Conservation (phyloP, 1,140 invertebrate species). For the Aradophagus sp. region DNA sequence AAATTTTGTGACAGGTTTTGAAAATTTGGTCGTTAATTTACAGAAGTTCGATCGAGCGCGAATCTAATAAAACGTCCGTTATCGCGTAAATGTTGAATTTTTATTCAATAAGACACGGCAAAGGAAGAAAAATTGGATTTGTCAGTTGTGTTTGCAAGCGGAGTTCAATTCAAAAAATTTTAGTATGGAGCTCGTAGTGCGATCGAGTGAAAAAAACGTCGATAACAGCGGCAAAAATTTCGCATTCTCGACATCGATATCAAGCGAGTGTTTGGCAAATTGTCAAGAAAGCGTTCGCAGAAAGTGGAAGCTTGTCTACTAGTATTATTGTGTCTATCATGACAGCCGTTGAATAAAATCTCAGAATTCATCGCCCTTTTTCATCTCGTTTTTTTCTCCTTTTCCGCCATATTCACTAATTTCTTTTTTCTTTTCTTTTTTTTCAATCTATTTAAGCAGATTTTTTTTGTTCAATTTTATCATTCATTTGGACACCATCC, state of each 20-base stretch:
- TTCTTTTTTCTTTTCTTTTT: constrained; percentile 24
- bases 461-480: background rate
- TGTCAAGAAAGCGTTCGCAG: constrained; percentile 43
- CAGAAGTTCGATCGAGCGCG: too few species aligned
- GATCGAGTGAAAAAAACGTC: constrained; percentile 47
- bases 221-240: constrained; percentile 51
- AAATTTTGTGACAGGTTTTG: too few species aligned
- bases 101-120: background rate
- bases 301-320: constrained; percentile 45
- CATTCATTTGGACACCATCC: constrained; percentile 19
- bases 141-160: constrained; percentile 21
- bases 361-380: constrained; percentile 1
- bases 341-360: constrained; percentile 37
- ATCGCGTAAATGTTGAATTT: background rate
- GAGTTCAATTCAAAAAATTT: constrained; percentile 26
- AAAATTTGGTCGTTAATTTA: too few species aligned
- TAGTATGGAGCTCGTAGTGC: constrained; percentile 28
- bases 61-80: too few species aligned
- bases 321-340: constrained; percentile 48
- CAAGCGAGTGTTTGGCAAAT: constrained; percentile 49
- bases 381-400: too few species aligned
- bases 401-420: too few species aligned
- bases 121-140: constrained; percentile 15
- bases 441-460: constrained; percentile 36
- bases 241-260: constrained; percentile 28